Percentiles rank a stretch among this genome's conserved stretches.
phyloP scores from a whole-genome alignment of 2,113 vertebrate genomes.

The Zosterops lateralis region DNA sequence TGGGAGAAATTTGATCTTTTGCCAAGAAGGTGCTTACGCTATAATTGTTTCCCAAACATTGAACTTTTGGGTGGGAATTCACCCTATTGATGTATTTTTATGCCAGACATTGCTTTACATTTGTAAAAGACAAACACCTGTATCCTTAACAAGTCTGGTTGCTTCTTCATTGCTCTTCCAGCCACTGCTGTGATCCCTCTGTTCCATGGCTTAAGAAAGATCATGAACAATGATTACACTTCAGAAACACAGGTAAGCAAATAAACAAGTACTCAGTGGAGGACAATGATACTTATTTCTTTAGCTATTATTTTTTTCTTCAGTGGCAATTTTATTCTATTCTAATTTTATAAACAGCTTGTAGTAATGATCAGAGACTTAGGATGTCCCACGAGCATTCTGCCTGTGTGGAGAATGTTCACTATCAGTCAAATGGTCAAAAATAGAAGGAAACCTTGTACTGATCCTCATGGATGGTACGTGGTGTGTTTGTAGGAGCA shows the following conservation, averaged over 20 bases:
- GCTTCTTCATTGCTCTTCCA: background rate
- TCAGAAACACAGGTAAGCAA: background rate
- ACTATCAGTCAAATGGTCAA: background rate
- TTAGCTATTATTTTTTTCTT: conserved; percentile 29
- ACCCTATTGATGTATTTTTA: background rate
- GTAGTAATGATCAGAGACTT: background rate
- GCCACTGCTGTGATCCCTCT: background rate
- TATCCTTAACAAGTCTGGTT: background rate
- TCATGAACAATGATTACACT: background rate
- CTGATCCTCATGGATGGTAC: background rate
- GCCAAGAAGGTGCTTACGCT: background rate
- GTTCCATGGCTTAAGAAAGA: background rate
- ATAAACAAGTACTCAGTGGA: background rate
- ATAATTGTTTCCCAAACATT: background rate
- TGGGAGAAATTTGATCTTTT: background rate
- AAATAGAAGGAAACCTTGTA: background rate
- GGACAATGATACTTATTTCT: background rate
- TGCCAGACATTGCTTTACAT: background rate
- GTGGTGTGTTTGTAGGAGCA: background rate
- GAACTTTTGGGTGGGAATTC: background rate
- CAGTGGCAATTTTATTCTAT: background rate
- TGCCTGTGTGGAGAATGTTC: background rate
- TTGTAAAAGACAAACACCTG: background rate
- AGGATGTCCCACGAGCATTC: background rate
- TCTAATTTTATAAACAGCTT: background rate